A percentile compares a stretch with the other conserved stretches of the same genome.
Evolutionary conservation across 2,797 vertebrate species (phyloP).

Genomic region (Lagothrix lagotricha): DNA sequence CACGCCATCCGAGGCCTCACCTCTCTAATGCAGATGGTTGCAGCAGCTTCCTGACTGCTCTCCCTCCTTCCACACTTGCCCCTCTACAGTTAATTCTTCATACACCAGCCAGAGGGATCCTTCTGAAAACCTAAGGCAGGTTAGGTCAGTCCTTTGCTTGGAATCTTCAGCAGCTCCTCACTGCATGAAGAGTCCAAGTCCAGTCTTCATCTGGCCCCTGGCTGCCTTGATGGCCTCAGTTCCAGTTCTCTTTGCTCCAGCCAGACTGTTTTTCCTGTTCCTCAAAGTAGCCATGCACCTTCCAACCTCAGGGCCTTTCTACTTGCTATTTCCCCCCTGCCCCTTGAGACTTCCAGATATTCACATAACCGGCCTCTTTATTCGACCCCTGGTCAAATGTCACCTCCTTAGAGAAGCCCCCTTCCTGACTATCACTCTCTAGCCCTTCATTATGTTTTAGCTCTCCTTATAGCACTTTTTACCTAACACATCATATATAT

Average conservation of each 20-base stretch:
- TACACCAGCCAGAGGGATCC: neutral
- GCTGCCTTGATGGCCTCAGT: neutral
- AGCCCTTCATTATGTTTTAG: neutral
- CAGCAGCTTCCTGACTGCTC: neutral
- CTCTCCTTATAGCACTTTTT: neutral
- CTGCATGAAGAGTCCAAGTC: neutral
- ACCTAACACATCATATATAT: neutral
- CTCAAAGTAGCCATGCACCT: neutral
- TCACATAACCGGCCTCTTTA: neutral
- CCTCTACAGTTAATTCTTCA: neutral
- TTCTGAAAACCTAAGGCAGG: neutral
- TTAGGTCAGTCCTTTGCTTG: neutral
- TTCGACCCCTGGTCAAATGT: neutral
- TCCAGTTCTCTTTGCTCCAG: neutral
- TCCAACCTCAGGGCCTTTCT: neutral
- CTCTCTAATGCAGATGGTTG: rapidly evolving
- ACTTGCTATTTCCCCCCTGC: neutral
- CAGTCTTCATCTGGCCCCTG: neutral
- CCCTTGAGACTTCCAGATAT: neutral
- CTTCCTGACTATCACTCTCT: neutral
- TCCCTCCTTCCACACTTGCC: neutral
- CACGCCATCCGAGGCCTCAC: rapidly evolving
- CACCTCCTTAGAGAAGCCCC: neutral
- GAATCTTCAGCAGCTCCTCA: neutral
- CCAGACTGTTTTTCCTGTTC: neutral